Conservation (phyloP, 2,113 vertebrate species). For the Centropus bengalensis region DNA sequence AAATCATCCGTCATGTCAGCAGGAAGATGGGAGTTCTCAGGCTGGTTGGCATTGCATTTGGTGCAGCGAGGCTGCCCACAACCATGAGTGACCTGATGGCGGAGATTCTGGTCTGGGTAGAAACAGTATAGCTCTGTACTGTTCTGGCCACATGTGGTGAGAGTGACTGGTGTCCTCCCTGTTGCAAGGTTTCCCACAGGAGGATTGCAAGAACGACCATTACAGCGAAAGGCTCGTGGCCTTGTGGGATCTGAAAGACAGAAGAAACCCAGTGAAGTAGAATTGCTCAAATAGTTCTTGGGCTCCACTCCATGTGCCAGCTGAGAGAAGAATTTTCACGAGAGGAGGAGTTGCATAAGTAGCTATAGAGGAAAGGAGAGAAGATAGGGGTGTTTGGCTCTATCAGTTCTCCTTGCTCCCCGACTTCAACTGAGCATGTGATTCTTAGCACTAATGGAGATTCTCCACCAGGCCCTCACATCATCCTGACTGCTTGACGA, state of each 20-base stretch:
- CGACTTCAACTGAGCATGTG: background rate
- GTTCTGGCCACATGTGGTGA: constrained; percentile 79
- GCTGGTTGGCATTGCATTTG: constrained; percentile 73
- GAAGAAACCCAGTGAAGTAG: background rate
- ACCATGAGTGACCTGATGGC: background rate
- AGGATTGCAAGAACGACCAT: constrained; percentile 84
- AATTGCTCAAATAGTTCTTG: background rate
- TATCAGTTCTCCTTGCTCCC: background rate
- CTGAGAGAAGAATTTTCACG: background rate
- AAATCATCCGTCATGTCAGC: constrained; percentile 85
- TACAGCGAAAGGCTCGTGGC: constrained; percentile 76
- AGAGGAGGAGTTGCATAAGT: background rate
- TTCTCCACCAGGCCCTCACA: background rate
- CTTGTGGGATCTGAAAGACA: constrained; percentile 42
- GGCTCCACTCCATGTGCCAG: background rate
- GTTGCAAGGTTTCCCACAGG: constrained; percentile 86
- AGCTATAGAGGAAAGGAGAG: background rate
- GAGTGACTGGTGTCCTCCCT: constrained; percentile 81
- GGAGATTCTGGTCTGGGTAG: constrained; percentile 52
- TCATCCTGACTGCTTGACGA: background rate
- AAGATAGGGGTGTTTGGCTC: background rate
- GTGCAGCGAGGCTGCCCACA: constrained; percentile 65
- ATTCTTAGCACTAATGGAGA: background rate
- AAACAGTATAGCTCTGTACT: constrained; percentile 72
- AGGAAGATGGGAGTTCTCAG: constrained; percentile 77